Percentiles rank a stretch among this genome's conserved stretches.
Evolutionary conservation across 2,113 vertebrate species (phyloP).

Genomic region (Misgurnus mizolepis): DNA sequence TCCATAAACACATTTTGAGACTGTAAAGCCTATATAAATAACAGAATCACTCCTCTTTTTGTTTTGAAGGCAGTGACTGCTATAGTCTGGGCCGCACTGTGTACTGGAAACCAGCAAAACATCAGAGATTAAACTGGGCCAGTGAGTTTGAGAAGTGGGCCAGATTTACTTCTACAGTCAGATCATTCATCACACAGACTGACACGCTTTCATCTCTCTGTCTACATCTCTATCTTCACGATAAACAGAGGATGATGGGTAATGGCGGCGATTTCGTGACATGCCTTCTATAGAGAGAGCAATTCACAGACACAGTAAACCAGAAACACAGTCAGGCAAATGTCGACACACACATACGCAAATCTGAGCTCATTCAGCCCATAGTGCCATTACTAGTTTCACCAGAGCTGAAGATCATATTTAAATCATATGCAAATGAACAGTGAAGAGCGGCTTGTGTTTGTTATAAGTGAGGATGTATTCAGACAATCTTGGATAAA

Average conservation of each 20-base stretch:
- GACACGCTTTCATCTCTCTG: slow-evolving; percentile 6
- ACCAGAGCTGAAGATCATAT: slow-evolving; percentile 28
- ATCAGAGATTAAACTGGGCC: not conserved
- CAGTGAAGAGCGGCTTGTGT: not conserved
- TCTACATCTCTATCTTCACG: not conserved
- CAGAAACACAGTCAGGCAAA: not conserved
- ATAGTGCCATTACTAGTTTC: slow-evolving; percentile 24
- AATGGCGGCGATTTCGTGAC: not conserved
- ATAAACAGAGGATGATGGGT: not conserved
- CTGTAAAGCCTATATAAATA: not conserved
- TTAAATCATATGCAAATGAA: slow-evolving; percentile 39
- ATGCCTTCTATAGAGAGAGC: not conserved
- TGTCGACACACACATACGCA: slow-evolving; percentile 10
- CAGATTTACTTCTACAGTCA: slow-evolving; percentile 9
- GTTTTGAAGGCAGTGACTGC: no score
- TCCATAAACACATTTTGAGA: not conserved
- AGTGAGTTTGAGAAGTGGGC: slow-evolving; percentile 23
- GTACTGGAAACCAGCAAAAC: not conserved
- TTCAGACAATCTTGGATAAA: slow-evolving; percentile 37
- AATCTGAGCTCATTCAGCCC: not conserved
- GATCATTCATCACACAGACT: slow-evolving; percentile 15
- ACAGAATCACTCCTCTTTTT: no score
- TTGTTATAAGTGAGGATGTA: not conserved
- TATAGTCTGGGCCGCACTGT: slow-evolving; percentile 9
- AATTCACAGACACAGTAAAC: not conserved